Evolutionary conservation across 2,888 invertebrate genomes (phyloP).

Genomic region (Volucella inflata): DNA sequence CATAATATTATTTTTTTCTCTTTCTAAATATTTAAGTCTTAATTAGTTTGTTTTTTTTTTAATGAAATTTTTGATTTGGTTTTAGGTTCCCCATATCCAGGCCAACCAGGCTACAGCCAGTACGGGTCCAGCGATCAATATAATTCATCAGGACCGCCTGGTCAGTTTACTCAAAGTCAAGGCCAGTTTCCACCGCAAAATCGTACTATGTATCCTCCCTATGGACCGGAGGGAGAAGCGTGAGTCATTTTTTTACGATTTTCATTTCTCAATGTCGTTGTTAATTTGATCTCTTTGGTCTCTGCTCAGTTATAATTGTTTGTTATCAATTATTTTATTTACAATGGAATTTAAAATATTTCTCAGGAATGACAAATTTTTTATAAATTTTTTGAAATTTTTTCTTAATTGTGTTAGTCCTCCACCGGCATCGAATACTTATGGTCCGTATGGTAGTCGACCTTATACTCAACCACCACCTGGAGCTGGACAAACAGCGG

Average conservation of each 20-base stretch:
- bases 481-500: conserved; percentile 85
- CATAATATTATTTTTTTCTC: conserved; percentile 20
- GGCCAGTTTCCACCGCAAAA: conserved; percentile 87
- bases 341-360: conserved; percentile 5
- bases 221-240: conserved; percentile 89
- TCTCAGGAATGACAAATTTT: not conserved
- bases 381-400: not conserved
- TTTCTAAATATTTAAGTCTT: conserved; percentile 45
- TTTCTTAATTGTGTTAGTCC: conserved; percentile 78
- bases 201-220: conserved; percentile 92
- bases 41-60: conserved; percentile 20
- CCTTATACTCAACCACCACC: conserved; percentile 83
- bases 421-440: conserved; percentile 83
- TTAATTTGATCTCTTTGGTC: conserved; percentile 23
- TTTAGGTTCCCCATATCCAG: conserved; percentile 85
- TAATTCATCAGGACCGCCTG: conserved; percentile 85
- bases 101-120: conserved; percentile 88
- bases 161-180: conserved; percentile 86
- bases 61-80: conserved; percentile 59
- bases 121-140: conserved; percentile 87
- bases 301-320: conserved; percentile 43
- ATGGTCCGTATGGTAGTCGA: conserved; percentile 82
- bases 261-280: conserved; percentile 46
- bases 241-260: conserved; percentile 81
- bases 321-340: conserved; percentile 60